Evolutionary conservation across 1,140 invertebrate species (phyloP).

Genomic region (Oedothorax gibbosus): DNA sequence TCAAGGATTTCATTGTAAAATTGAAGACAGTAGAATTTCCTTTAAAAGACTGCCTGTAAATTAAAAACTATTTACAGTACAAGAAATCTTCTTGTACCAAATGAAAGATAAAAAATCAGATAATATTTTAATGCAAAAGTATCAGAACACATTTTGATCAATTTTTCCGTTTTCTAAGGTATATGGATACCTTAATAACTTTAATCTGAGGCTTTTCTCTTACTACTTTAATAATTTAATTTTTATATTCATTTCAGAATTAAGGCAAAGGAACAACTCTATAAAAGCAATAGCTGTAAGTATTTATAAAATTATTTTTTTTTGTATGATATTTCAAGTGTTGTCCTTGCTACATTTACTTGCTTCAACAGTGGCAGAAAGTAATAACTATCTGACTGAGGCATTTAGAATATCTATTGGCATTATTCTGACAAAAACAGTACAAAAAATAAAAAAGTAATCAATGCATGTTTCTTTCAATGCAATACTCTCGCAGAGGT

Average conservation of each 20-base stretch:
- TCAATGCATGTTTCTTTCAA: constrained; percentile 11
- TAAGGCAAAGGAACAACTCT: constrained; percentile 27
- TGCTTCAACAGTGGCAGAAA: background rate
- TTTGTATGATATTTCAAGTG: background rate
- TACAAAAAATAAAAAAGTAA: background rate
- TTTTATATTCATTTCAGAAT: constrained; percentile 21
- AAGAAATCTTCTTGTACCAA: no score
- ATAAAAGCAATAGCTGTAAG: constrained; percentile 25
- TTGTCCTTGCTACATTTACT: background rate
- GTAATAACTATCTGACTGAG: background rate
- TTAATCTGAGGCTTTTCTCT: no score
- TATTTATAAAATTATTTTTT: background rate
- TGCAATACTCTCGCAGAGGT: no score
- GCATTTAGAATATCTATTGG: background rate
- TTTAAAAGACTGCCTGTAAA: no score
- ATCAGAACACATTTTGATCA: no score
- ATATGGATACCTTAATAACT: no score
- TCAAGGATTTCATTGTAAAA: no score
- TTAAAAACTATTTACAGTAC: no score
- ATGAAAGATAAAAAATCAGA: no score
- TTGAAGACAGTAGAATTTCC: no score
- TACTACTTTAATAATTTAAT: background rate
- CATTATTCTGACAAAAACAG: background rate
- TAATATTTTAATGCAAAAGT: no score
- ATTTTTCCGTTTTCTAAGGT: no score